phyloP scores from a whole-genome alignment of 2,888 invertebrate species.

The Mellilla xanthometata region DNA sequence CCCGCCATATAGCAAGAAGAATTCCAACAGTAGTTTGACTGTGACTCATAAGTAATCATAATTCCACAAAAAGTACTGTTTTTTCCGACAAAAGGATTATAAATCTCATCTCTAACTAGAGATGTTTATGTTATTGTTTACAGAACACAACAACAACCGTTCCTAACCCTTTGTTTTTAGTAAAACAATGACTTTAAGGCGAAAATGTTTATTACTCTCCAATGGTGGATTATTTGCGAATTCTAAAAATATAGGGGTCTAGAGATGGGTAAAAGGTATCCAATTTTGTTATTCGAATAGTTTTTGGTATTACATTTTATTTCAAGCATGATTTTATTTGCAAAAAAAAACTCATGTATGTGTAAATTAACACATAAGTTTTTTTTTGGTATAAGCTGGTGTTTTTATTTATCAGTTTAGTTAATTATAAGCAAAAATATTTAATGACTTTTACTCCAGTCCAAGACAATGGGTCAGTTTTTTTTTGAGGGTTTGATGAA shows the following conservation, averaged over 20 bases:
- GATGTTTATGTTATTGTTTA: slow-evolving; percentile 59
- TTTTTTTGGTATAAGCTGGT: too few relatives aligned
- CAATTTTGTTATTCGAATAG: neutral
- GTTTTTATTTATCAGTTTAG: too few relatives aligned
- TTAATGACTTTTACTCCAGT: too few relatives aligned
- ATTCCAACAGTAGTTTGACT: too few relatives aligned
- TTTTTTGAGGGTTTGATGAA: too few relatives aligned
- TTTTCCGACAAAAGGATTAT: slow-evolving; percentile 4
- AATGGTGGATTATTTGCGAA: slow-evolving; percentile 17
- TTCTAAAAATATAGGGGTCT: slow-evolving; percentile 6
- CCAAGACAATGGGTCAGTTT: too few relatives aligned
- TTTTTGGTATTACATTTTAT: neutral
- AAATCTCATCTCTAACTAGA: slow-evolving; percentile 19
- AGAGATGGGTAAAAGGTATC: neutral
- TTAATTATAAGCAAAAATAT: too few relatives aligned
- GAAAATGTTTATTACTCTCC: slow-evolving; percentile 50
- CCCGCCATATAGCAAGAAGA: too few relatives aligned
- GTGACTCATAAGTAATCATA: neutral
- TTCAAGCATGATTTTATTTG: too few relatives aligned
- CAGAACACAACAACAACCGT: slow-evolving; percentile 38
- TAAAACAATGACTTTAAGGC: slow-evolving; percentile 47
- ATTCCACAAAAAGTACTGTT: neutral
- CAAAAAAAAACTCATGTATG: too few relatives aligned
- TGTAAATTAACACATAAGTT: too few relatives aligned
- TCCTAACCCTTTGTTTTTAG: slow-evolving; percentile 55